Evolutionary conservation across 2,113 vertebrate species (phyloP), one percentile per base, ranked within the genome.

Genomic region (Hystrix cristata): DNA sequence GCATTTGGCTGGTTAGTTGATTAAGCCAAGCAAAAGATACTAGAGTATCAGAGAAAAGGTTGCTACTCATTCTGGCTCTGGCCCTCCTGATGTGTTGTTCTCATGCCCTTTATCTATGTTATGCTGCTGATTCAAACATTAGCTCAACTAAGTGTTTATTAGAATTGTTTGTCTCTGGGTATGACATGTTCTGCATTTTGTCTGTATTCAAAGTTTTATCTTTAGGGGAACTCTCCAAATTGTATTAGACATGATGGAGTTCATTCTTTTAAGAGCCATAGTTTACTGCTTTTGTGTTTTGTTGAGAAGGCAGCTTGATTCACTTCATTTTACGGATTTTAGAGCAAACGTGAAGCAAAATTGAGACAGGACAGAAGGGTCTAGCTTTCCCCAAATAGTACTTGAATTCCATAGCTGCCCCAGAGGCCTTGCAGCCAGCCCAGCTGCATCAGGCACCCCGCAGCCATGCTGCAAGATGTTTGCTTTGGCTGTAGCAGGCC

Each of bases 261-360:
- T 72, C 38, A 34, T 83, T n/a, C 53, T 71, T 90, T 87, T 46
- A 93, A 48, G 31, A 87, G 90, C 38, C 27, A 34, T 89, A 67
- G 93, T 65, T 92, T 38, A 51, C 74, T 38, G 62, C 7, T 31
- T 91, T 91, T 78, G 43, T 94, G 62, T 93, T 95, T 93, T 83
- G 18, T 57, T 43, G 21, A 71, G 51, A 62, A 87, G 46, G 5
- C 55, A 90, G 55, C 19, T 62, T 19, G 51, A 51, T 72, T 92
- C 21, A 27, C 9, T 55, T 69, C 43, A 7, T 91, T 93, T 51
- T 29, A 21, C 43, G 62, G 10, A n/a, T 60, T 59, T 94, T 69
- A 89, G 5, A 86, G 23, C 23, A 84, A 93, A 90, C 18, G 5
- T n/a, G 78, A 82, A 90, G 62, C 57, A 93, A 93, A 93, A 43